Evolutionary conservation across 2,113 vertebrate genomes (phyloP), one percentile per base, ranked within the genome.

Genomic region (Junco hyemalis): DNA sequence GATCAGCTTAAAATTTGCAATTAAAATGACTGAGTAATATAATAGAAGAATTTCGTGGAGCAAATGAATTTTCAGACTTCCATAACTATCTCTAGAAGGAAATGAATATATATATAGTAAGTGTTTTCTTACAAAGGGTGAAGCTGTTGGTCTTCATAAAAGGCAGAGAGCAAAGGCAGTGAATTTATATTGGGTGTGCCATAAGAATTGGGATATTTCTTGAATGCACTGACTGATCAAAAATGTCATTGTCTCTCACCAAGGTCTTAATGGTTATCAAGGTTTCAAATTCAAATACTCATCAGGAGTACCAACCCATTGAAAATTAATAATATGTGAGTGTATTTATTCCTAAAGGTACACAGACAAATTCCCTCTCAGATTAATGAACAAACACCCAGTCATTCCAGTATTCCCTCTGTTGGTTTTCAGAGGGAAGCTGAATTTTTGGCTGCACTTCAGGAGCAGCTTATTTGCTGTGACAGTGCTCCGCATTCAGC

Each of bases 1-100:
- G 91, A 51, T 96, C 87, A 95, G 86, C 56, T 91, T 94, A 81
- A 94, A 92, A 88, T 93, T 81, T 92, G 60, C 69, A 91, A 64
- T 95, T 92, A 92, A 94, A 93, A 82, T n/a, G 12, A 90, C 48
- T 89, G 65, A 90, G 36, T 74, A 81, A 94, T 79, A 73, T n/a
- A 95, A 88, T 50, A 86, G 65, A 77, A 81, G 28, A 84, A 78
- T 59, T 87, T 89, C 63, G 87, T 92, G 85, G 91, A 82, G 56
- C 16, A 90, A 82, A 77, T 93, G 33, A 89, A 91, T 88, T 77
- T 95, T 22, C n/a, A 96, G 76, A 76, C 79, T 77, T 78, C 85
- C 26, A 56, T 72, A 92, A 31, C 40, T 70, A 45, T 87, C 81
- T 80, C 51, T 51, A 90, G 92, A 88, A 69, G 38, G 40, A 90